Base-by-base conservation (phyloP, 2,113 vertebrate species). In the Silurus glanis region DNA sequence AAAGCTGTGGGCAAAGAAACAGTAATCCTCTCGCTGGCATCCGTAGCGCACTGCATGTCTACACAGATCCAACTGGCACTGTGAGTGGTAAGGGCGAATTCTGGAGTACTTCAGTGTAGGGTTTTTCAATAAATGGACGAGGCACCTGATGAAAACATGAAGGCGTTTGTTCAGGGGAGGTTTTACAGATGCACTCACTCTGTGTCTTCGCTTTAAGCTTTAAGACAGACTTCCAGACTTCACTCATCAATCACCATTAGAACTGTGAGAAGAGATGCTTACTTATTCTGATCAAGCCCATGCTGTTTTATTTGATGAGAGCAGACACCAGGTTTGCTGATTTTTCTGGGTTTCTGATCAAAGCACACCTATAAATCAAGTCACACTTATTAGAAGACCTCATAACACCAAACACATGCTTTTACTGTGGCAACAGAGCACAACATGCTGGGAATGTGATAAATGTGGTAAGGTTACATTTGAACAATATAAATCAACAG, bases 311-410 rank as follows among this genome's bases (percentile, higher is more conserved):
- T 95, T 9, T 97, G 97, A 88, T 99, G 97, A 92, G 97, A 98
- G 94, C 98, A 99, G 81, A 95, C 93, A 45, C 95, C 93, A 14
- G 96, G 96, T 94, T 98, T 99, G 96, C 97, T 98, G 95, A 99
- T 99, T 93, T 98, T 99, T 96, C 98, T 95, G 86, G 98, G 98
- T 91, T 99, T 99, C 94, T 99, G 97, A 94, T 99, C 98, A 95
- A 99, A 99, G 94, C 98, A 99, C 91, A 97, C 97, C 98, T 99
- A 92, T 19, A 88, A 45, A 89, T 56, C 67, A 87, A 45, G 75
- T 64, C 88, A 90, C 69, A 86, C 28, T 28, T 14, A 49, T 90
- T 82, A 85, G 72, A 49, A 9, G 62, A 85, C 47, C 71, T 64
- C 7, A 76, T 49, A 87, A 55, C 10, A 84, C 61, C 49, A 59